Conservation (phyloP, 64 coral and sea anemone genomes). For the Montipora efflorescens region DNA sequence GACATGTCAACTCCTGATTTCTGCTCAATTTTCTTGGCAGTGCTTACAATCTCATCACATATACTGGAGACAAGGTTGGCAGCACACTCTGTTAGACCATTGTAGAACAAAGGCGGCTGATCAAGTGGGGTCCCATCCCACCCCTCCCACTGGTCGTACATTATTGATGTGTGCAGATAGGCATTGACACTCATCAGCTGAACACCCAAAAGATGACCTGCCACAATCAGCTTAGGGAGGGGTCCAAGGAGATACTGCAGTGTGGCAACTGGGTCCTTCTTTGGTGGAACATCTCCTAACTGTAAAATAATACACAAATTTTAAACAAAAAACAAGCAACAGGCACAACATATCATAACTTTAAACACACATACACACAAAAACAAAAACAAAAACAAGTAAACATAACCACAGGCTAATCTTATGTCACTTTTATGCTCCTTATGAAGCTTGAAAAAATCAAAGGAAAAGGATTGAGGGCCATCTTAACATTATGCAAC, state of each 20-base stretch:
- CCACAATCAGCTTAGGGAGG: slow-evolving; percentile 1
- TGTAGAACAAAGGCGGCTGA: slow-evolving; percentile 70
- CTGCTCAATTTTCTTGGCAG: slow-evolving; percentile 49
- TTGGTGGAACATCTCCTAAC: slow-evolving; percentile 25
- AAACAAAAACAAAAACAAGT: too few relatives aligned
- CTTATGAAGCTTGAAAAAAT: too few relatives aligned
- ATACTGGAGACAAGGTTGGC: slow-evolving; percentile 40
- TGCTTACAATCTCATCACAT: slow-evolving; percentile 43
- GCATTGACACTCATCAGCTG: slow-evolving; percentile 64
- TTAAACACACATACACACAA: too few relatives aligned
- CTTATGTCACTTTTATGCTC: too few relatives aligned
- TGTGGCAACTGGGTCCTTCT: slow-evolving; percentile 18
- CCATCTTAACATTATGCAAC: too few relatives aligned
- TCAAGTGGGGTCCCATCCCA: slow-evolving; percentile 76
- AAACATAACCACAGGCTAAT: too few relatives aligned
- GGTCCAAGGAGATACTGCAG: slow-evolving; percentile 61
- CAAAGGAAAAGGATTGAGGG: too few relatives aligned
- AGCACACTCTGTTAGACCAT: slow-evolving; percentile 41
- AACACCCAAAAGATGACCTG: slow-evolving; percentile 54
- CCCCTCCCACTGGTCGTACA: slow-evolving; percentile 52
- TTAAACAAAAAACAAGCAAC: neutral
- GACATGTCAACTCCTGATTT: slow-evolving; percentile 1
- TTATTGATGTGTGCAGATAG: slow-evolving; percentile 63
- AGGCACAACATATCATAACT: neutral
- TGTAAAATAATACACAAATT: neutral